Evolutionary conservation across 2,797 vertebrate genomes (phyloP).

Genomic region (Phrynocephalus forsythii): DNA sequence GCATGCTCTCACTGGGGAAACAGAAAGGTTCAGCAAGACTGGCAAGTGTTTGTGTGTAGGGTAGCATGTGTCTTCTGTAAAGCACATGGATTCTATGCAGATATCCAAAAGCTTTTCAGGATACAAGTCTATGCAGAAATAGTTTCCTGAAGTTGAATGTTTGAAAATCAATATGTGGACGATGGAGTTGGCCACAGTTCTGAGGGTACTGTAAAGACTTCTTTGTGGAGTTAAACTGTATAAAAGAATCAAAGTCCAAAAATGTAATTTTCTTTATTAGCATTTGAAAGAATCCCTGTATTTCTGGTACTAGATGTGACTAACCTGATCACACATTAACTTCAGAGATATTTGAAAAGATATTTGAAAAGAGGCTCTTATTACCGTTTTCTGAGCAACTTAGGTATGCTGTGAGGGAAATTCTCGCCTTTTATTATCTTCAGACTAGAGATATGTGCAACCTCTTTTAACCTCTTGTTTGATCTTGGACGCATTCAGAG

Average conservation of each 20-base stretch:
- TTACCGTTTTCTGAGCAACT: neutral
- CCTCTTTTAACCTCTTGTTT: neutral
- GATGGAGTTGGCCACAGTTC: neutral
- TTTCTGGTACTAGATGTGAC: neutral
- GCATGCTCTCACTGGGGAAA: neutral
- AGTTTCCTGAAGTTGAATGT: neutral
- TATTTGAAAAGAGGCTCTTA: neutral
- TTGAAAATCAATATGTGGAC: neutral
- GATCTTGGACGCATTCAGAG: neutral
- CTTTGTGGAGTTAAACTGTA: neutral
- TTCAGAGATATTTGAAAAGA: neutral
- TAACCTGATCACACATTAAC: neutral
- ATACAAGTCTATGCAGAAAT: neutral
- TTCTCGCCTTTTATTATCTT: neutral
- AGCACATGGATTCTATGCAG: neutral
- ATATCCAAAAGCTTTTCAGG: neutral
- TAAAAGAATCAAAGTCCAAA: neutral
- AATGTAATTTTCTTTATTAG: neutral
- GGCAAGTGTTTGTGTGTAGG: too few species aligned
- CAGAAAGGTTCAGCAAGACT: neutral
- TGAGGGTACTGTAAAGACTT: neutral
- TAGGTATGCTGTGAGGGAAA: neutral
- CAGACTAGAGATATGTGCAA: neutral
- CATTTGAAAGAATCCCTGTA: neutral
- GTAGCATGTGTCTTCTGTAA: too few species aligned